A percentile compares a stretch with the other conserved stretches of the same genome.
These are phyloP conservation scores for Sinocyclocheilus anophthalmus DNA, from an alignment of 2,113 vertebrate species.

Conservation along the genomic window DNA sequence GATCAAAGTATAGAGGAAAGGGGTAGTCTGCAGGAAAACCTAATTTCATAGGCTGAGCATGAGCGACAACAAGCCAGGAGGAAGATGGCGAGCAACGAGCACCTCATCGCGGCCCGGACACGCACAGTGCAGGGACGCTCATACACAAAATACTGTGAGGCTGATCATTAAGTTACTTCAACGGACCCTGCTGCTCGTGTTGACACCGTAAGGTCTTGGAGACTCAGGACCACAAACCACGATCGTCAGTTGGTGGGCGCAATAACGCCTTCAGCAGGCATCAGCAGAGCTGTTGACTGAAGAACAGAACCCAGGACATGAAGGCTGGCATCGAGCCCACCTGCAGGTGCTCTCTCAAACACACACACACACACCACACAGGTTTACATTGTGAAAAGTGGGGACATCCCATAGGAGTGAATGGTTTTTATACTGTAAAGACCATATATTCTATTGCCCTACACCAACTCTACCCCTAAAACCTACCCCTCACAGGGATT, in stretches of 20 bases:
- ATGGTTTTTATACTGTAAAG: no score
- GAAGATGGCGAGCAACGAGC: constrained; percentile 74
- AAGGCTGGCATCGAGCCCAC: constrained; percentile 88
- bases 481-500: no score
- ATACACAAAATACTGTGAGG: background rate
- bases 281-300: constrained; percentile 89
- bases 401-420: no score
- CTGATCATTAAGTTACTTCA: background rate
- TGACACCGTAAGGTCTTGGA: constrained; percentile 69
- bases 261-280: constrained; percentile 97
- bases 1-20: constrained; percentile 94
- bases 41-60: constrained; percentile 92
- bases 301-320: constrained; percentile 82
- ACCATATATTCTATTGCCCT: no score
- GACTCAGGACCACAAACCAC: constrained; percentile 86
- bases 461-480: no score
- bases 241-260: constrained; percentile 94
- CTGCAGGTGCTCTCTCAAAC: constrained; percentile 80
- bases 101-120: constrained; percentile 74
- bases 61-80: constrained; percentile 73
- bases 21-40: constrained; percentile 94
- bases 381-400: no score
- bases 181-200: background rate
- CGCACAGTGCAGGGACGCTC: constrained; percentile 72
- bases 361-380: background rate